Percentiles rank a stretch among this genome's conserved stretches.
phyloP scores from a whole-genome alignment of 2,113 vertebrate species.

The Kryptolebias marmoratus region DNA sequence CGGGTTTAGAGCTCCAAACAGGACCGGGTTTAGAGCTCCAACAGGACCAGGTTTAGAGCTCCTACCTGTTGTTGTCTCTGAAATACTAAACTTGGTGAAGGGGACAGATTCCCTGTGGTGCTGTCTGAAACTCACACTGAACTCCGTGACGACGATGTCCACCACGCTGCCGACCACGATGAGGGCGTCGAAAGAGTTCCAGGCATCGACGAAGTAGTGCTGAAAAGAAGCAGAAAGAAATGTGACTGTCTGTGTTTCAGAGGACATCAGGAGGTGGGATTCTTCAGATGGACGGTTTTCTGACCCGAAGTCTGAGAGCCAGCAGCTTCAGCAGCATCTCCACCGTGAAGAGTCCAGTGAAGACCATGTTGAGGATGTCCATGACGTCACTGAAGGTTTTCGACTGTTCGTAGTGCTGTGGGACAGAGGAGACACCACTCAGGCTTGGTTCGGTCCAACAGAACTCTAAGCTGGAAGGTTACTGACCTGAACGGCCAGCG shows the following conservation, averaged over 20 bases:
- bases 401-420: slow-evolving; percentile 92
- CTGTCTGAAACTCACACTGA: slow-evolving; percentile 85
- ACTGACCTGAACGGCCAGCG: slow-evolving; percentile 88
- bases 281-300: not conserved
- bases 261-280: not conserved
- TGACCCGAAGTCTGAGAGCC: slow-evolving; percentile 89
- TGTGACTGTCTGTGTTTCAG: not conserved
- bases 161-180: slow-evolving; percentile 96
- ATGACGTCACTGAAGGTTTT: slow-evolving; percentile 89
- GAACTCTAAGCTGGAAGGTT: not conserved
- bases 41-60: too few relatives aligned
- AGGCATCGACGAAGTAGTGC: slow-evolving; percentile 94
- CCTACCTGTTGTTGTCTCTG: not conserved
- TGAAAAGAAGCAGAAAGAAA: slow-evolving; percentile 42
- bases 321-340: slow-evolving; percentile 96
- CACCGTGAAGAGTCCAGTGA: slow-evolving; percentile 91
- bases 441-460: not conserved
- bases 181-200: slow-evolving; percentile 94
- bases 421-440: slow-evolving; percentile 20
- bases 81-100: not conserved
- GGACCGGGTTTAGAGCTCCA: too few relatives aligned
- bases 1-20: too few relatives aligned
- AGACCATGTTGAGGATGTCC: slow-evolving; percentile 96
- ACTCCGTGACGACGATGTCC: slow-evolving; percentile 92
- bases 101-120: too few relatives aligned